Evolutionary conservation across 2,888 invertebrate genomes (phyloP), one percentile per base, ranked within the genome.

Genomic region (Tiliacea aurago): DNA sequence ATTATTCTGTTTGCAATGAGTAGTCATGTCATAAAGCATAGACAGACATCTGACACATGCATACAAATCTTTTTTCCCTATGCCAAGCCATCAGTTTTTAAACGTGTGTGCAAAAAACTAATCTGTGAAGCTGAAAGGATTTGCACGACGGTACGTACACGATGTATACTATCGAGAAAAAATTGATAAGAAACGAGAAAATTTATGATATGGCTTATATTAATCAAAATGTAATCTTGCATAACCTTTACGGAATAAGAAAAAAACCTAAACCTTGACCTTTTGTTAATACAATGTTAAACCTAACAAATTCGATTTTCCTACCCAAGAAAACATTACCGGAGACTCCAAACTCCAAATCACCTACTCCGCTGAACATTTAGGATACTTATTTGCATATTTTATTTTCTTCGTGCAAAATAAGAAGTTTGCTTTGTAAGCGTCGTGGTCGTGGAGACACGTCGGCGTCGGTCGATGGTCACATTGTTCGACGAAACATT

Each of bases 371-470:
- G 62, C 78, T 20, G 23, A 56, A 41, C 53, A 76, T 79, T 71
- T 23, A 33, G 6, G 37, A 37, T 18, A 61, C 70, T 55, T 55
- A 70, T 78, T 81, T 80, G 59, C 83, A 84, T 84, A 78, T 56
- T 81, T 70, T 81, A 83, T 76, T 71, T 74, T 47, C 43, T 73
- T 37, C 71, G 59, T 64, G n/a, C 45, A 58, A 73, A 69, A 69
- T 66, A 81, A 73, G 68, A 65, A 72, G 41, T 53, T 70, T 49
- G 15, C 45, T 80, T 63, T 67, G 61, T 43, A 66, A 55, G n/a
- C 37, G 11, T 23, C n/a, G n/a, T 47, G 49, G 11, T 23, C n/a
- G n/a, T 51, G 49, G 15, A 15, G 18, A 47, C 20, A 66, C 20
- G 28, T 69, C 49, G 11, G 41, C 20, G 28, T 69, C 49, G 11